Conservation (phyloP, 2,797 vertebrate genomes). For the Corythornis leucogaster region DNA sequence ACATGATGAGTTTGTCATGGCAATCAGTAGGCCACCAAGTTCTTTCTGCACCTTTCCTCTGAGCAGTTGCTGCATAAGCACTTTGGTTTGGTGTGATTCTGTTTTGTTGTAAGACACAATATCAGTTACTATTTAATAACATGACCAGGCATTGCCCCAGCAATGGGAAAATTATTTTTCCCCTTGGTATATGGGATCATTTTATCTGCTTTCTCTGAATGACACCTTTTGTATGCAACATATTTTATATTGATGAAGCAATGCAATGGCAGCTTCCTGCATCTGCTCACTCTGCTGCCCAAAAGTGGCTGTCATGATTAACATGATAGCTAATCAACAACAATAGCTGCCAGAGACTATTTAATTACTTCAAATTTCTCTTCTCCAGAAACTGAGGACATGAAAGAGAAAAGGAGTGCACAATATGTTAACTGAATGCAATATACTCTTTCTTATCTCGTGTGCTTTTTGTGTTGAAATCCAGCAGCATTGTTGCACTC, state of each 20-base stretch:
- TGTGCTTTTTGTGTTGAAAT: neutral
- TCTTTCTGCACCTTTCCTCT: neutral
- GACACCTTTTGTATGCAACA: neutral
- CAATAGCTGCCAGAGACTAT: slow-evolving; percentile 20
- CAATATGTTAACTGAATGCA: neutral
- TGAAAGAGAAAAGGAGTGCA: neutral
- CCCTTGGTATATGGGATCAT: neutral
- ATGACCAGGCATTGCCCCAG: neutral
- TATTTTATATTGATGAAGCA: neutral
- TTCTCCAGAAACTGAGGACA: neutral
- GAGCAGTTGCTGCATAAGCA: neutral
- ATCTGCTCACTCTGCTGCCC: neutral
- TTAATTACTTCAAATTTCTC: slow-evolving; percentile 28
- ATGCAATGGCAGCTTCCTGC: neutral
- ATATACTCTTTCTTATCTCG: neutral
- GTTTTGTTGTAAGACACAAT: neutral
- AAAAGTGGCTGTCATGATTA: slow-evolving; percentile 48
- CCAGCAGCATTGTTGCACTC: neutral
- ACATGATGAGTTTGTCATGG: neutral
- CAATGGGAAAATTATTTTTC: neutral
- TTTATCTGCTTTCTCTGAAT: slow-evolving; percentile 12
- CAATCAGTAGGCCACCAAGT: neutral
- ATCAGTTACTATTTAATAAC: slow-evolving; percentile 17
- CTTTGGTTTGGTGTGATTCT: neutral
- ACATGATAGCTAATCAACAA: slow-evolving; percentile 9